Evolutionary conservation across 2,113 vertebrate species (phyloP), one percentile per base, ranked within the genome.

Genomic region (Corynorhinus townsendii): DNA sequence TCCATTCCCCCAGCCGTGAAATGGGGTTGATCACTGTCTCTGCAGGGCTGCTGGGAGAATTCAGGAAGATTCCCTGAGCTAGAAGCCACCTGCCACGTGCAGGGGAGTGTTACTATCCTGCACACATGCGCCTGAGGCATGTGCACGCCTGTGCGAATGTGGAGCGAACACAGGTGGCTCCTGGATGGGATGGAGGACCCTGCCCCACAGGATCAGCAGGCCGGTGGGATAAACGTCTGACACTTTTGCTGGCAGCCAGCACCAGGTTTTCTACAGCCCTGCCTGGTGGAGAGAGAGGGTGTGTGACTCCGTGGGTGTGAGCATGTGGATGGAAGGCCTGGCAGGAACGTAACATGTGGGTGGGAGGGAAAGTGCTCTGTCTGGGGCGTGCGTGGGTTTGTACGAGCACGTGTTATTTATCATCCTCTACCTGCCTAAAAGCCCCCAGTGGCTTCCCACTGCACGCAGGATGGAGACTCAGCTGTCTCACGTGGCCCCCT

Each of bases 381-480:
- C 90, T 94, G 91, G 86, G 96, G 56, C 1, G 24, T 45, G 93
- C 2, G 86, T 75, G 96, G 95, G 95, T 80, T 80, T 19, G 64
- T 0, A n/a, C 12, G 14, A 10, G 87, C 10, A 6, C 93, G 66
- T 47, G 33, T 49, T 33, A 43, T 47, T 8, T 28, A 64, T 62
- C 35, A n/a, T 77, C 77, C 68, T 69, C 94, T 69, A 47, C 96
- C 92, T 93, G 85, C 90, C 49, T 90, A 17, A 56, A 11, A 75
- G 85, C 28, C 30, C 80, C 69, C 40, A 1, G 28, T 19, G 90
- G 76, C 90, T 94, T 66, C 45, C 45, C 26, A 1, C 72, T 1
- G 11, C 19, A 5, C 11, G n/a, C 82, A 49, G 75, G 40, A 24
- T 52, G 11, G 28, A 86, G 52, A 76, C 1, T 11, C 5, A 1